These are phyloP conservation scores for Chaetophractus vellerosus DNA, from an alignment of 2,797 vertebrate genomes.

Conservation along the genomic window DNA sequence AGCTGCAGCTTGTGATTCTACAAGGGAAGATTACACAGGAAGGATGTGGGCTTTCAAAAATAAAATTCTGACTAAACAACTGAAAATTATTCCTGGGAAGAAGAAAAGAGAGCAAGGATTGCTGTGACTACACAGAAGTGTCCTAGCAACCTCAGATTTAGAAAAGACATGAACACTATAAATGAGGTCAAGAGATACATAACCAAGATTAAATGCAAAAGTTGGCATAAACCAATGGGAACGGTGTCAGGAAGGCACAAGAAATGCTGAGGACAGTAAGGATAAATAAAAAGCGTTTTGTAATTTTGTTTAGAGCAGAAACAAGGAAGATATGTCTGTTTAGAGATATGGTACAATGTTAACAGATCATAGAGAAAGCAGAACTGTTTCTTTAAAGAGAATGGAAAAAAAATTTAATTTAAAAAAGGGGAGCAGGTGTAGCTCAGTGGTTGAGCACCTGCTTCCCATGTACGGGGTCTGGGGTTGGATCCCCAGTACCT, in stretches of 20 bases:
- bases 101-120: not conserved
- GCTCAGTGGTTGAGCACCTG: too few species aligned
- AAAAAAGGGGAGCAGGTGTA: too few species aligned
- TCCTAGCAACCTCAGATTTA: not conserved
- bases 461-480: too few species aligned
- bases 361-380: not conserved
- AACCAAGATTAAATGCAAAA: not conserved
- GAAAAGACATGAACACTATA: not conserved
- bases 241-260: not conserved
- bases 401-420: not conserved
- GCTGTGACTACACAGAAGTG: not conserved
- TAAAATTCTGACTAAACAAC: not conserved
- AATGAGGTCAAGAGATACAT: not conserved
- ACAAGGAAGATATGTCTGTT: not conserved
- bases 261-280: not conserved
- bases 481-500: too few species aligned
- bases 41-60: slow-evolving; percentile 16
- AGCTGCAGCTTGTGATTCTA: not conserved
- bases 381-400: slow-evolving; percentile 16
- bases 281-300: not conserved
- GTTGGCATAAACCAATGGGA: not conserved
- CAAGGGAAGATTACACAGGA: not conserved
- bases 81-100: slow-evolving; percentile 2
- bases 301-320: not conserved
- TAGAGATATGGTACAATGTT: not conserved